These are phyloP conservation scores for Yponomeuta cagnagella DNA, from an alignment of 2,888 invertebrate genomes.

Conservation along the genomic window DNA sequence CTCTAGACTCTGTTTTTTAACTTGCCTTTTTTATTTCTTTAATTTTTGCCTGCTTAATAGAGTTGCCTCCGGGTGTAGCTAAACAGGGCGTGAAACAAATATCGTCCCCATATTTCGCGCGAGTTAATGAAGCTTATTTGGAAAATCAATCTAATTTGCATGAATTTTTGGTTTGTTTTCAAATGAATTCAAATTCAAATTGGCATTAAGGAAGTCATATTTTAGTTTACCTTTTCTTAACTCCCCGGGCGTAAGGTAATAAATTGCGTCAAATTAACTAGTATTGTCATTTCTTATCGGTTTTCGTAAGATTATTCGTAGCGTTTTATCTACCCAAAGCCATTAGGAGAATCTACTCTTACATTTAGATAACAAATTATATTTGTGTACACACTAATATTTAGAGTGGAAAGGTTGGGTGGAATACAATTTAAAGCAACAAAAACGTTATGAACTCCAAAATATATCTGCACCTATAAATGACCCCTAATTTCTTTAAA, in stretches of 20 bases:
- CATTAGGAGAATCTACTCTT: conserved; percentile 12
- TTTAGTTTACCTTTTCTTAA: background rate
- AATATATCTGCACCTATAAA: conserved; percentile 23
- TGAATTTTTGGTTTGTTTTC: conserved; percentile 4
- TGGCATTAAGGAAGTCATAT: conserved; percentile 2
- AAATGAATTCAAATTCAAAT: conserved; percentile 5
- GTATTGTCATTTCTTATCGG: background rate
- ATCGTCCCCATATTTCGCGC: conserved; percentile 24
- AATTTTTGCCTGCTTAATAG: conserved; percentile 50
- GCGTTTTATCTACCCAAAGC: conserved; percentile 6
- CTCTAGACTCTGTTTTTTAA: conserved; percentile 53
- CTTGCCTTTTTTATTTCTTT: conserved; percentile 44
- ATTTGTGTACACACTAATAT: conserved; percentile 28
- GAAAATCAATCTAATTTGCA: conserved; percentile 7
- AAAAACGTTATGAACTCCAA: conserved; percentile 23
- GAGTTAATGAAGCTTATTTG: background rate
- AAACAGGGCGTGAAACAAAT: conserved; percentile 43
- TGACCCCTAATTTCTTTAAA: conserved; percentile 29
- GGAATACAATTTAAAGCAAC: conserved; percentile 18
- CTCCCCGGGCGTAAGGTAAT: background rate
- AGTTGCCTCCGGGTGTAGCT: conserved; percentile 34
- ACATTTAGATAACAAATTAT: conserved; percentile 34
- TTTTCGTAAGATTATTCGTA: background rate
- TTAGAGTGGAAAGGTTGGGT: conserved; percentile 9
- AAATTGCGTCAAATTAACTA: conserved; percentile 1